phyloP scores from a whole-genome alignment of 1,140 invertebrate genomes.

The Listronotus bonariensis region DNA sequence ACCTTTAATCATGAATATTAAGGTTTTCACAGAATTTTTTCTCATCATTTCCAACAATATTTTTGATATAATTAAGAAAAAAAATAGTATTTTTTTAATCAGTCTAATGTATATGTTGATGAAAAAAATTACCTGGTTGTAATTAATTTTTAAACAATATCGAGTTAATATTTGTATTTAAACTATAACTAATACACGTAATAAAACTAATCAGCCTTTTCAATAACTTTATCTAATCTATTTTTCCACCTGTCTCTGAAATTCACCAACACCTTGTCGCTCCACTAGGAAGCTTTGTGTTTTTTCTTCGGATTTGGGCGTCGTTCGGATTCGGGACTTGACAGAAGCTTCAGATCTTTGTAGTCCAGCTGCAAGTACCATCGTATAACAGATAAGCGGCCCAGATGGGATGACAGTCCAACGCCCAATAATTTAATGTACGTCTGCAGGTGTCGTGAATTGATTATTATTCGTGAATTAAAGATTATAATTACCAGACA shows the following conservation, averaged over 20 bases:
- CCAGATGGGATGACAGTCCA: slow-evolving; percentile 49
- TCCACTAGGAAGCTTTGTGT: slow-evolving; percentile 63
- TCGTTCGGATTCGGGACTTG: slow-evolving; percentile 47
- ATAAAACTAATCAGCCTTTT: slow-evolving; percentile 47
- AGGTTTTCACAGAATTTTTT: no score
- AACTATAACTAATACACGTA: slow-evolving; percentile 5
- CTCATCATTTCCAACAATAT: no score
- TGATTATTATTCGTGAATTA: slow-evolving; percentile 8
- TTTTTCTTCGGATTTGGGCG: slow-evolving; percentile 62
- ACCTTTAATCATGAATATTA: no score
- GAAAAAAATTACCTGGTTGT: no score
- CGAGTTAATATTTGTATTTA: no score
- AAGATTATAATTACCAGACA: slow-evolving; percentile 1
- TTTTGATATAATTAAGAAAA: no score
- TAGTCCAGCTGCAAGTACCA: slow-evolving; percentile 57
- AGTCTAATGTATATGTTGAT: no score
- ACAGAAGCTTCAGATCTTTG: slow-evolving; percentile 63
- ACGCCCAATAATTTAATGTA: slow-evolving; percentile 52
- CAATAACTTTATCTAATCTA: slow-evolving; percentile 41
- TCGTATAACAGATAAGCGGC: slow-evolving; percentile 51
- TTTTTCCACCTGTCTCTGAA: slow-evolving; percentile 37
- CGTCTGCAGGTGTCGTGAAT: slow-evolving; percentile 47
- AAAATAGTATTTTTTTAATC: no score
- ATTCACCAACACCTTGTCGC: slow-evolving; percentile 20
- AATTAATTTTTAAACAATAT: no score